These are phyloP conservation scores for Lamellibrachia satsuma DNA, from an alignment of 2,888 invertebrate species.

Conservation along the genomic window DNA sequence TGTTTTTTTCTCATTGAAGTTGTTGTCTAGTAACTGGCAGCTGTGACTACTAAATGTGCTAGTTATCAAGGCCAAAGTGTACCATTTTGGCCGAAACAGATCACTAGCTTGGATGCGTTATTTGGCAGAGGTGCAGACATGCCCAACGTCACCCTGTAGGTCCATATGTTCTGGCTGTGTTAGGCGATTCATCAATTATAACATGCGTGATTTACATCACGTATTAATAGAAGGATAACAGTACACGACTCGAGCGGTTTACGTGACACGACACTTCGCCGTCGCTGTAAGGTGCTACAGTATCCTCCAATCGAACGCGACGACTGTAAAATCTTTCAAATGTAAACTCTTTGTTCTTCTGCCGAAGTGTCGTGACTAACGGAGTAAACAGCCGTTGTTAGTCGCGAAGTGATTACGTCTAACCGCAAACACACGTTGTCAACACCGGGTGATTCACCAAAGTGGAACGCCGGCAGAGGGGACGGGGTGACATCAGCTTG, in stretches of 20 bases:
- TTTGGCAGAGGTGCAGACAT: background rate
- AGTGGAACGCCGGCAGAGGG: background rate
- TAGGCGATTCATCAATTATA: background rate
- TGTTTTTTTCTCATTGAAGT: background rate
- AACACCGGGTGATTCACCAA: background rate
- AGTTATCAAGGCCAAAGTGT: background rate
- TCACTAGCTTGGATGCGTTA: background rate
- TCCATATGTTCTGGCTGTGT: background rate
- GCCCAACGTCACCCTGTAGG: background rate
- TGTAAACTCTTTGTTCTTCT: background rate
- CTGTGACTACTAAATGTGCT: background rate
- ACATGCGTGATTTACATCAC: background rate
- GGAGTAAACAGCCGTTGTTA: background rate
- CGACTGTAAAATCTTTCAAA: background rate
- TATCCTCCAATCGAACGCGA: background rate
- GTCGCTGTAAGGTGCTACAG: background rate
- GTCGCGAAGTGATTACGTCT: background rate
- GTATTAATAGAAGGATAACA: background rate
- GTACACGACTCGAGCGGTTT: background rate
- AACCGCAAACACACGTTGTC: background rate
- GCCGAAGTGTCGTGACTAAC: background rate
- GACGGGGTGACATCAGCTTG: background rate
- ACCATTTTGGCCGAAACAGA: background rate
- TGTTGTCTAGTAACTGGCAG: background rate
- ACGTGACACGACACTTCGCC: background rate